Evolutionary conservation across 2,797 vertebrate species (phyloP).

Genomic region (Astyanax mexicanus): DNA sequence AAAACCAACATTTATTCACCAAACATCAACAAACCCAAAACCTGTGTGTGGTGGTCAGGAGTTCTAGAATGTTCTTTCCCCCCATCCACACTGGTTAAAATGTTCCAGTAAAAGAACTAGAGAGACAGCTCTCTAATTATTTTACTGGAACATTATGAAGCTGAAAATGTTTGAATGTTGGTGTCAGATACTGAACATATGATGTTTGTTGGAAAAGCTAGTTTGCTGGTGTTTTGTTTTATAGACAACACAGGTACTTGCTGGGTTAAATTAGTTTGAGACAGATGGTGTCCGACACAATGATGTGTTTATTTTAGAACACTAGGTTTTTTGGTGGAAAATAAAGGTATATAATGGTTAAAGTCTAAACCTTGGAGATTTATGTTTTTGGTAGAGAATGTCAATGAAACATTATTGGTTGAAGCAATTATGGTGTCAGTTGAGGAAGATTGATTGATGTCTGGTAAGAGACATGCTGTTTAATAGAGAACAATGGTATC

Average conservation of each 20-base stretch:
- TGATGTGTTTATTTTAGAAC: too few species aligned
- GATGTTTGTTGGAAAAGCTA: background rate
- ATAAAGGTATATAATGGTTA: background rate
- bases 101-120: too few species aligned
- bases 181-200: background rate
- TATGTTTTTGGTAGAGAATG: too few species aligned
- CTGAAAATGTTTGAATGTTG: background rate
- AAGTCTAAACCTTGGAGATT: background rate
- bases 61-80: background rate
- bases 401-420: too few species aligned
- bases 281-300: too few species aligned
- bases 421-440: too few species aligned
- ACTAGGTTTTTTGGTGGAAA: too few species aligned
- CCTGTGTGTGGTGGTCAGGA: slow-evolving; percentile 1
- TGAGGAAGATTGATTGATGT: too few species aligned
- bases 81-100: background rate
- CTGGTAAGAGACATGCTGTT: too few species aligned
- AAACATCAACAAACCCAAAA: slow-evolving; percentile 19
- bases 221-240: too few species aligned
- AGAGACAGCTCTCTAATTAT: too few species aligned
- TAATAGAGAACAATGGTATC: background rate
- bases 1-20: background rate
- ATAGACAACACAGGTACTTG: background rate
- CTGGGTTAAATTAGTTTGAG: too few species aligned
- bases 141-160: background rate